phyloP scores from a whole-genome alignment of 2,113 vertebrate genomes.

The Apistogramma diplotaenia region DNA sequence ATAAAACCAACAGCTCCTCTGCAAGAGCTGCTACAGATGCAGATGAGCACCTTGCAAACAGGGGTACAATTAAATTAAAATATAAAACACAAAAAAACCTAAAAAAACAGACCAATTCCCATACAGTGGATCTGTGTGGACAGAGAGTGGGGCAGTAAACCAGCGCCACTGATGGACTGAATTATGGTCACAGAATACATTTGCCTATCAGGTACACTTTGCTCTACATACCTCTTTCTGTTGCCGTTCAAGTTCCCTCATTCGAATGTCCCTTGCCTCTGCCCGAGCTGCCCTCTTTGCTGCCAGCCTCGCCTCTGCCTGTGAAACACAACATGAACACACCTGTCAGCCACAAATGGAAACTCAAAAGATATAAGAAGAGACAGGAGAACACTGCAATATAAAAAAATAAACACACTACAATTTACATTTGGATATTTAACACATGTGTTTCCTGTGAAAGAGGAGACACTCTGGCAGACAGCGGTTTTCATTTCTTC shows the following conservation, averaged over 20 bases:
- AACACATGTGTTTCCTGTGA: not conserved
- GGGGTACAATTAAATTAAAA: not conserved
- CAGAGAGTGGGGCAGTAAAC: not conserved
- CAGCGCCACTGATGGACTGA: not conserved
- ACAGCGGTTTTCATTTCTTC: not conserved
- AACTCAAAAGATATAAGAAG: conserved; percentile 5
- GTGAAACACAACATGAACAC: conserved; percentile 54
- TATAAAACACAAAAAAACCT: not conserved
- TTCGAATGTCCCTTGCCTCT: conserved; percentile 96
- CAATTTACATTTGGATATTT: not conserved
- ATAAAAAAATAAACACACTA: not conserved
- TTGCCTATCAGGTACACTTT: not conserved
- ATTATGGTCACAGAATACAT: not conserved
- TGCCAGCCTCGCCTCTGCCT: conserved; percentile 97
- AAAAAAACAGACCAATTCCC: not conserved
- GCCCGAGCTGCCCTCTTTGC: conserved; percentile 95
- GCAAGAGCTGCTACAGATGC: not conserved
- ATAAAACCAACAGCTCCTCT: not conserved
- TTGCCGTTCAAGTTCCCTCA: conserved; percentile 94
- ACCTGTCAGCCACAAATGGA: conserved; percentile 37
- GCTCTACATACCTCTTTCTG: conserved; percentile 89
- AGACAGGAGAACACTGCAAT: not conserved
- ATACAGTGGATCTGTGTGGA: not conserved
- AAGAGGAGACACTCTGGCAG: not conserved
- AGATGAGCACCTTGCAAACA: not conserved